phyloP scores from a whole-genome alignment of 2,888 invertebrate species.

The Apomyelois bistriatella region DNA sequence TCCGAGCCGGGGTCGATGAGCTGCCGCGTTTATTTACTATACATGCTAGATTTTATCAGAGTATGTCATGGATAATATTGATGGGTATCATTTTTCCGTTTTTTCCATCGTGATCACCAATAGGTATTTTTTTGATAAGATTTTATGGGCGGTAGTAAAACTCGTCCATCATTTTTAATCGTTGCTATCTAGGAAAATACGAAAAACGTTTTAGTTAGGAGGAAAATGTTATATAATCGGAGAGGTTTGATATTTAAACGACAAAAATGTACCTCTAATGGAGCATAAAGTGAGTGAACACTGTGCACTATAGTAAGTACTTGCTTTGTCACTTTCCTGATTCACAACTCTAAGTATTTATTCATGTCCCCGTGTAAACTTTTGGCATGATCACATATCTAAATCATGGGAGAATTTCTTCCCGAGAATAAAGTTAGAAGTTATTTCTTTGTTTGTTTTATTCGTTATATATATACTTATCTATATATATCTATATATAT shows the following conservation, averaged over 20 bases:
- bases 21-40: constrained; percentile 28
- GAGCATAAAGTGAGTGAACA: constrained; percentile 19
- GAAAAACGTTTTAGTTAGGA: constrained; percentile 25
- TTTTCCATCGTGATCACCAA: constrained; percentile 22
- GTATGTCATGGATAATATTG: constrained; percentile 50
- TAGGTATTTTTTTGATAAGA: constrained; percentile 28
- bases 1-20: constrained; percentile 36
- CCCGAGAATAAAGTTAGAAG: not conserved
- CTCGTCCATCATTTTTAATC: constrained; percentile 55
- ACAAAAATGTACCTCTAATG: constrained; percentile 39
- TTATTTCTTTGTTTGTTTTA: not conserved
- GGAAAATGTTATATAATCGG: constrained; percentile 33
- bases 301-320: constrained; percentile 5
- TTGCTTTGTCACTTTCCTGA: constrained; percentile 24
- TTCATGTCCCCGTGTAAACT: constrained; percentile 16
- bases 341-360: constrained; percentile 34
- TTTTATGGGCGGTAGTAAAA: constrained; percentile 34
- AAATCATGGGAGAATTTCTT: not conserved
- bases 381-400: not conserved
- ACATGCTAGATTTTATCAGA: constrained; percentile 38
- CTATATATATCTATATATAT: no score
- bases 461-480: no score
- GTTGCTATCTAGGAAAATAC: constrained; percentile 28
- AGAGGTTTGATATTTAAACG: constrained; percentile 40
- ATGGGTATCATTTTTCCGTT: constrained; percentile 53